Percentiles rank a stretch among this genome's conserved stretches.
Evolutionary conservation across 2,797 vertebrate species (phyloP).

Genomic region (Crocidura indochinensis): DNA sequence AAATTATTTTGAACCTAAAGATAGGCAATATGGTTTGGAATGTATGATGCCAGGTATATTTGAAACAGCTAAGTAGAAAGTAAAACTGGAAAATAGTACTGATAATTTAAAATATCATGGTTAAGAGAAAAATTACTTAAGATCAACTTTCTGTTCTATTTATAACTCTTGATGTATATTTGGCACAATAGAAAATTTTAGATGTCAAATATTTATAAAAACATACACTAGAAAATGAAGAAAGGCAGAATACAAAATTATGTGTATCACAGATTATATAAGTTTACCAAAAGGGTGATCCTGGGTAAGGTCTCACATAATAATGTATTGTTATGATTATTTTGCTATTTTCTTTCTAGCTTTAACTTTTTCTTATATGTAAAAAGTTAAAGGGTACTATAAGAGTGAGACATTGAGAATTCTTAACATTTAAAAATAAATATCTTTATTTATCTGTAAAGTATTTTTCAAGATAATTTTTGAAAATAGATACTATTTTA

Average conservation of each 20-base stretch:
- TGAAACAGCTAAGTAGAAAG: neutral
- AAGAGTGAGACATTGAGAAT: no score
- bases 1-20: neutral
- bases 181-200: neutral
- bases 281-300: neutral
- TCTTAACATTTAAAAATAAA: no score
- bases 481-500: no score
- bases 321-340: no score
- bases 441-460: no score
- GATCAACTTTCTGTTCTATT: neutral
- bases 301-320: no score
- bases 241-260: neutral
- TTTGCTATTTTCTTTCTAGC: no score
- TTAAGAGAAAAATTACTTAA: neutral
- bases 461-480: no score
- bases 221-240: neutral
- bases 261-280: neutral
- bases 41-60: neutral
- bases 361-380: no score
- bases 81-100: neutral
- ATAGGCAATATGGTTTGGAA: neutral
- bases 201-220: conserved; percentile 1
- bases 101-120: neutral
- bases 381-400: no score
- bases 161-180: neutral